Evolutionary conservation across 2,888 invertebrate genomes (phyloP).

Genomic region (Stegophylla sp.): DNA sequence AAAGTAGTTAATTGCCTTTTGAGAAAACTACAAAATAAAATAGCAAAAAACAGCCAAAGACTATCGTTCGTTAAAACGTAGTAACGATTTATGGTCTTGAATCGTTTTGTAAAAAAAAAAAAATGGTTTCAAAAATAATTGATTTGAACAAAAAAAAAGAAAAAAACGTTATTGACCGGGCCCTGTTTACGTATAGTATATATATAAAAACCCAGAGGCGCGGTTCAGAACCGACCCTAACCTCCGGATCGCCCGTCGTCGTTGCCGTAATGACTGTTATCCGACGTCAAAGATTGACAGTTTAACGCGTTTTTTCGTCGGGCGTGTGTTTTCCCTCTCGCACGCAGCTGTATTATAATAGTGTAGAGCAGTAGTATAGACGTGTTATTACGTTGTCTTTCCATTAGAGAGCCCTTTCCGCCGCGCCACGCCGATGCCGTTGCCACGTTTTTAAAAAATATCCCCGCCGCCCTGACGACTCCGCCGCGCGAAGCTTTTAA

Average conservation of each 20-base stretch:
- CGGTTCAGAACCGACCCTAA: conserved; percentile 44
- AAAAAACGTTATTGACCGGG: too few relatives aligned
- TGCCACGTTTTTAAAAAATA: conserved; percentile 24
- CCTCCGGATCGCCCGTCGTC: conserved; percentile 1
- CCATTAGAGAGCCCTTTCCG: conserved; percentile 44
- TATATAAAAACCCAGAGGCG: conserved; percentile 31
- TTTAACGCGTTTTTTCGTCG: conserved; percentile 42
- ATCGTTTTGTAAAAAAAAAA: too few relatives aligned
- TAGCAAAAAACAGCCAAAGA: too few relatives aligned
- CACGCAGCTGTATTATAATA: too few relatives aligned
- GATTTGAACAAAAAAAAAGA: too few relatives aligned
- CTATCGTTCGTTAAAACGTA: too few relatives aligned
- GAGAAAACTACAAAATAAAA: too few relatives aligned
- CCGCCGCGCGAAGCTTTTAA: conserved; percentile 42
- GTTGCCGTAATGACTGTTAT: conserved; percentile 55
- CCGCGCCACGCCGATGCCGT: background rate
- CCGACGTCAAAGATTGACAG: conserved; percentile 56
- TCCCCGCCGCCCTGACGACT: conserved; percentile 46
- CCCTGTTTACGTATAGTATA: too few relatives aligned
- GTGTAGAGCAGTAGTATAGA: background rate
- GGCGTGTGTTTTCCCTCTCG: conserved; percentile 18
- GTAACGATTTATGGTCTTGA: too few relatives aligned
- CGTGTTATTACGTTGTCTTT: conserved; percentile 57
- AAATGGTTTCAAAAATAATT: too few relatives aligned
- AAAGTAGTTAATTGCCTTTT: too few relatives aligned